Evolutionary conservation across 1,140 invertebrate species (phyloP).

Genomic region (Patella vulgata): DNA sequence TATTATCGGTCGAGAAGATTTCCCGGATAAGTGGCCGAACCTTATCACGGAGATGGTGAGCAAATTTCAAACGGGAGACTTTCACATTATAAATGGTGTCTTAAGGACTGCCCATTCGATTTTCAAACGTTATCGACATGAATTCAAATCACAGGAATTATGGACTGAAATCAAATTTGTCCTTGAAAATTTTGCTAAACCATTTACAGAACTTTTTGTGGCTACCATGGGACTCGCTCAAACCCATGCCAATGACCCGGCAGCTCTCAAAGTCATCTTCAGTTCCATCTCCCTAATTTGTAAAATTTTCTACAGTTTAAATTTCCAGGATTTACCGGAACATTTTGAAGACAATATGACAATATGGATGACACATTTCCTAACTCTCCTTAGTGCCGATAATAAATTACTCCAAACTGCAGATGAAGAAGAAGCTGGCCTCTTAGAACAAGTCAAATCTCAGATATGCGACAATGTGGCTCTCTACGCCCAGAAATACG

Average conservation of each 20-base stretch:
- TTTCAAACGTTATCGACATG: conserved; percentile 94
- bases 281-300: conserved; percentile 89
- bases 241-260: conserved; percentile 80
- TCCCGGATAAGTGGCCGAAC: conserved; percentile 93
- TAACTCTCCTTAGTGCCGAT: conserved; percentile 81
- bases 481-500: conserved; percentile 96
- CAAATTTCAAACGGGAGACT: conserved; percentile 90
- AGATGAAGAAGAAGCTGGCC: conserved; percentile 87
- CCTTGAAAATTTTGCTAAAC: conserved; percentile 90
- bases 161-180: conserved; percentile 99
- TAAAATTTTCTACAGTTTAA: conserved; percentile 97
- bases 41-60: conserved; percentile 91
- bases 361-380: conserved; percentile 92
- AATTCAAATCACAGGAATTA: conserved; percentile 92
- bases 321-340: conserved; percentile 96
- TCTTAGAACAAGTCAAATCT: conserved; percentile 90
- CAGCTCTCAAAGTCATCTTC: conserved; percentile 88
- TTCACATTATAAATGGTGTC: conserved; percentile 94
- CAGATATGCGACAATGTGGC: conserved; percentile 96
- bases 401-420: conserved; percentile 73
- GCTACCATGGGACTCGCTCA: conserved; percentile 84
- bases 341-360: conserved; percentile 98
- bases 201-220: conserved; percentile 88
- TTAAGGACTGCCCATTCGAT: conserved; percentile 94
- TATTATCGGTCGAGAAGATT: conserved; percentile 93